phyloP scores from a whole-genome alignment of 2,797 vertebrate genomes.

The Malacoraja senta region DNA sequence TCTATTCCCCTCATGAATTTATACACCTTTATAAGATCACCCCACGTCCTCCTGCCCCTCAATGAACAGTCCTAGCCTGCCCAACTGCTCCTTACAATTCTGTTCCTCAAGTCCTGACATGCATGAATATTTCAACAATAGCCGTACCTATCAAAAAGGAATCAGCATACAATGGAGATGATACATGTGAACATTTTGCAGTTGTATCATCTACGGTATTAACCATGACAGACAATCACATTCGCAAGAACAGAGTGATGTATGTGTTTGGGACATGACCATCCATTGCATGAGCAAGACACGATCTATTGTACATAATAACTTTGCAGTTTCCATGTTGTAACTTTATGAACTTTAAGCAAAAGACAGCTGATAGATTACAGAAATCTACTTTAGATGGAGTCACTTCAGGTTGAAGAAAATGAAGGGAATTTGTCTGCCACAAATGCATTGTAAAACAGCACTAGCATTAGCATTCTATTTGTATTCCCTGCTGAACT shows the following conservation, averaged over 20 bases:
- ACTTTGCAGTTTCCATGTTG: background rate
- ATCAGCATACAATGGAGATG: background rate
- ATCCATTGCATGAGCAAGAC: background rate
- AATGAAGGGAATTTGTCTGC: background rate
- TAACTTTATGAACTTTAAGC: background rate
- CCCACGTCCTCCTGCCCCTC: too few species aligned
- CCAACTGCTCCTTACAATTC: too few species aligned
- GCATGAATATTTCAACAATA: too few species aligned
- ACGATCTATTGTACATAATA: background rate
- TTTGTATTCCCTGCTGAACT: background rate
- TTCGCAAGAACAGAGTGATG: background rate
- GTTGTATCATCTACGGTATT: background rate
- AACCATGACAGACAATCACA: background rate
- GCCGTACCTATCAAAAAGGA: background rate
- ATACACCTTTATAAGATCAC: too few species aligned
- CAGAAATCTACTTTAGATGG: background rate
- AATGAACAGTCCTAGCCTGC: too few species aligned
- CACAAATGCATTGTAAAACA: background rate
- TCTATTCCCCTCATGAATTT: too few species aligned
- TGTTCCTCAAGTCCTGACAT: too few species aligned
- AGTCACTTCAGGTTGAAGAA: background rate
- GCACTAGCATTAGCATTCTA: background rate
- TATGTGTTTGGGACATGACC: background rate
- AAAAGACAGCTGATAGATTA: background rate
- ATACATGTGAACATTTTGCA: background rate